A percentile compares a stretch with the other conserved stretches of the same genome.
Evolutionary conservation across 92 coral and sea anemone genomes (phyloP).

Genomic region (Diadumene lineata): DNA sequence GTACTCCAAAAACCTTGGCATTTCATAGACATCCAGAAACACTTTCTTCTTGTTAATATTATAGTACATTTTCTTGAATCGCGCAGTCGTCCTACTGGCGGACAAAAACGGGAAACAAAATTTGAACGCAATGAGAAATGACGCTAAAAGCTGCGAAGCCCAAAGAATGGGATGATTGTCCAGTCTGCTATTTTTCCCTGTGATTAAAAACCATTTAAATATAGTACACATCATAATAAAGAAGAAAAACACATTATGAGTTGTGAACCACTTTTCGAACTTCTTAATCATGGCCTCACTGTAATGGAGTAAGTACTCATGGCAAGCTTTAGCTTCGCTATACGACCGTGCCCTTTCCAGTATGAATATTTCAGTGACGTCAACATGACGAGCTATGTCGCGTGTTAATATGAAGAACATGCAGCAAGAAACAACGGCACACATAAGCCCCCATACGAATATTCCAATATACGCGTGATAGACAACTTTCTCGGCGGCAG

Average conservation of each 20-base stretch:
- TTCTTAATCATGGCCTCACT: conserved; percentile 45
- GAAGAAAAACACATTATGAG: conserved; percentile 58
- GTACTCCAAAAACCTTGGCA: conserved; percentile 56
- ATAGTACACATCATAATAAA: conserved; percentile 54
- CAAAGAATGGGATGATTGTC: conserved; percentile 36
- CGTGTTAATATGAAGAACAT: conserved; percentile 56
- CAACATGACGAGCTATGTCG: conserved; percentile 52
- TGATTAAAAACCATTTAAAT: conserved; percentile 57
- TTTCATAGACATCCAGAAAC: conserved; percentile 42
- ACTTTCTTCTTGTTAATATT: conserved; percentile 46
- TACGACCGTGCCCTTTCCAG: conserved; percentile 30
- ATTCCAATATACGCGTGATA: conserved; percentile 49
- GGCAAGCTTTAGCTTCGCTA: conserved; percentile 40
- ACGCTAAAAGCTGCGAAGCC: conserved; percentile 49
- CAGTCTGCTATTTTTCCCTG: conserved; percentile 19
- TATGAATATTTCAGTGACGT: conserved; percentile 35
- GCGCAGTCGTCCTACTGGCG: conserved; percentile 52
- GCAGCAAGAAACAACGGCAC: conserved; percentile 63
- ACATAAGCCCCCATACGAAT: conserved; percentile 39
- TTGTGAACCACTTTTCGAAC: conserved; percentile 62
- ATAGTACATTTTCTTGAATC: conserved; percentile 58
- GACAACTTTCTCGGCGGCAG: not conserved
- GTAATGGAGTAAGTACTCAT: conserved; percentile 49
- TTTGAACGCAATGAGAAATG: conserved; percentile 53
- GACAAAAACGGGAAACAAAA: conserved; percentile 57